phyloP scores from a whole-genome alignment of 92 coral and sea anemone species.

The Chrysogorgia sp. region DNA sequence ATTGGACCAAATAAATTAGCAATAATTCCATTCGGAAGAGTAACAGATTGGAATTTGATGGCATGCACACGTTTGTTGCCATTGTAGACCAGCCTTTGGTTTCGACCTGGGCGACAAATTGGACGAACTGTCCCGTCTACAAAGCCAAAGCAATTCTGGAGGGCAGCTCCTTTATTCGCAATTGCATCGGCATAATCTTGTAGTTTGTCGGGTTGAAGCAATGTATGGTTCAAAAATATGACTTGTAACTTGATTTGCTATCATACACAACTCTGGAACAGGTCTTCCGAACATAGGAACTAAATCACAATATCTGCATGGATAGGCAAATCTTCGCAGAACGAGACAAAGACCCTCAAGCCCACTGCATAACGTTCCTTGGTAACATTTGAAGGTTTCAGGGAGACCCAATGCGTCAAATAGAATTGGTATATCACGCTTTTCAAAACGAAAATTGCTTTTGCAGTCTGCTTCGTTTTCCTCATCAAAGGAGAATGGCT shows the following conservation, averaged over 20 bases:
- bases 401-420: constrained; percentile 4
- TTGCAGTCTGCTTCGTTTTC: constrained; percentile 11
- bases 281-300: constrained; percentile 9
- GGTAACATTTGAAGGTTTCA: constrained; percentile 7
- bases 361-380: constrained; percentile 19
- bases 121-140: constrained; percentile 21
- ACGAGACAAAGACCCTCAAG: constrained; percentile 22
- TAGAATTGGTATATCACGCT: neutral
- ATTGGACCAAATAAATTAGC: constrained; percentile 27
- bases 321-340: constrained; percentile 7
- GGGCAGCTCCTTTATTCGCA: constrained; percentile 16
- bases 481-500: neutral
- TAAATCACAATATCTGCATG: constrained; percentile 20
- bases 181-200: constrained; percentile 25
- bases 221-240: constrained; percentile 1
- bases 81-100: constrained; percentile 6
- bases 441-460: constrained; percentile 14
- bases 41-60: constrained; percentile 13
- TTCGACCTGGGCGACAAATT: constrained; percentile 21
- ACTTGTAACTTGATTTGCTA: constrained; percentile 12
- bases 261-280: constrained; percentile 20
- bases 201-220: constrained; percentile 9
- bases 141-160: constrained; percentile 25
- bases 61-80: constrained; percentile 26
- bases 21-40: constrained; percentile 11